Evolutionary conservation across 2,797 vertebrate genomes (phyloP).

Genomic region (Pithecia hirsuta): DNA sequence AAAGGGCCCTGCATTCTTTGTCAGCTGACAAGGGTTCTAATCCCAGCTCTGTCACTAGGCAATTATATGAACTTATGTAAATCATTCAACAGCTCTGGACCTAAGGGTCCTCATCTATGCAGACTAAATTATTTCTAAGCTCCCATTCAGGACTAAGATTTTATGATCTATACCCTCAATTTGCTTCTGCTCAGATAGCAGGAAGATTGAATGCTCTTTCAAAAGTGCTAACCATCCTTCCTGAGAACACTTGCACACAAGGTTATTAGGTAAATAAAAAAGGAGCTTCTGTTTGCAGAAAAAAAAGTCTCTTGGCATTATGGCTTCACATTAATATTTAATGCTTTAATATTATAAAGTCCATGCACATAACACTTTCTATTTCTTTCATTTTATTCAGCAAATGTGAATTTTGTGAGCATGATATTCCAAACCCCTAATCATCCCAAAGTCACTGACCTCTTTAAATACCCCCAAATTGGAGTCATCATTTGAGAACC

Average conservation of each 20-base stretch:
- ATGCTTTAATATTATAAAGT: slow-evolving; percentile 35
- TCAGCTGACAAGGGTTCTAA: slow-evolving; percentile 57
- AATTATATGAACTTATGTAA: slow-evolving; percentile 65
- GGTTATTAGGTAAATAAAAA: slow-evolving; percentile 57
- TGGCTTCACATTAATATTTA: slow-evolving; percentile 50
- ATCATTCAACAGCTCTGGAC: slow-evolving; percentile 54
- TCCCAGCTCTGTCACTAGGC: slow-evolving; percentile 56
- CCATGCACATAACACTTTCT: not conserved
- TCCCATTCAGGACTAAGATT: slow-evolving; percentile 25
- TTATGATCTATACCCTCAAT: slow-evolving; percentile 51
- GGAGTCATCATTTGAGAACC: not conserved
- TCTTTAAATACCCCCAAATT: not conserved
- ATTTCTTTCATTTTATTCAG: not conserved
- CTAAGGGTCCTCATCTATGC: not conserved
- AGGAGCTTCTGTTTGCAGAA: not conserved
- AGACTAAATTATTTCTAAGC: slow-evolving; percentile 62
- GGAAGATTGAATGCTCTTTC: not conserved
- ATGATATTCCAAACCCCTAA: not conserved
- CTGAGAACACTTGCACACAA: slow-evolving; percentile 2
- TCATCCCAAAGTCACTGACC: not conserved
- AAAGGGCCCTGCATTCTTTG: not conserved
- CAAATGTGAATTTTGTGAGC: not conserved
- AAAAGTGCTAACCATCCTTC: not conserved
- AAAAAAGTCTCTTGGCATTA: not conserved
- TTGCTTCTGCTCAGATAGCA: not conserved